A percentile compares a stretch with the other conserved stretches of the same genome.
phyloP scores from a whole-genome alignment of 2,797 vertebrate genomes.

The Coranthus polyacanthus region DNA sequence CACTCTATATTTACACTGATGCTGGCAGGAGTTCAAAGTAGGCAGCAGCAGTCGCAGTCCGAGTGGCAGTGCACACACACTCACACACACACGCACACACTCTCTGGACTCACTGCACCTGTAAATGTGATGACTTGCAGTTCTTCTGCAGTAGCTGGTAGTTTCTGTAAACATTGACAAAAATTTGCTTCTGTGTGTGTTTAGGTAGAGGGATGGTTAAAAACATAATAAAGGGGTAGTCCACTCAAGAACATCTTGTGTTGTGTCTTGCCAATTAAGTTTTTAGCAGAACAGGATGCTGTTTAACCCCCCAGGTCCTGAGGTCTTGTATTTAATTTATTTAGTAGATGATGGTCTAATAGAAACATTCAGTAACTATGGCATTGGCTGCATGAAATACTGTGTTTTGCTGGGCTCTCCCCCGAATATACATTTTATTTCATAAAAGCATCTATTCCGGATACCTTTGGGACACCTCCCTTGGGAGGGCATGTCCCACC shows the following conservation, averaged over 20 bases:
- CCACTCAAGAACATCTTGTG: not conserved
- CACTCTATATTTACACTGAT: conserved; percentile 79
- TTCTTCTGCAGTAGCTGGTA: conserved; percentile 70
- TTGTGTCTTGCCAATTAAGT: not conserved
- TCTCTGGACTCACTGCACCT: conserved; percentile 71
- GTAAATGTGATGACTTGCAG: conserved; percentile 84
- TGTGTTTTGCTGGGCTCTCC: too few species aligned
- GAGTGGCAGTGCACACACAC: conserved; percentile 68
- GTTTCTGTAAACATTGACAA: conserved; percentile 47
- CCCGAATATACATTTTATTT: not conserved
- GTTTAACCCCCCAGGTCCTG: conserved; percentile 2
- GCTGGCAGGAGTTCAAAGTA: conserved; percentile 80
- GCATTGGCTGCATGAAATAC: too few species aligned
- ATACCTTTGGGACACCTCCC: too few species aligned
- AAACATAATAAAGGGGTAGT: not conserved
- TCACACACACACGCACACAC: too few species aligned
- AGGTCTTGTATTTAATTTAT: not conserved
- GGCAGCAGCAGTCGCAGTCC: conserved; percentile 51
- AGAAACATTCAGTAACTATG: not conserved
- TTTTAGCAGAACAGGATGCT: conserved; percentile 1
- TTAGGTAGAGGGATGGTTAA: not conserved
- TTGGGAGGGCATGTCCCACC: too few species aligned
- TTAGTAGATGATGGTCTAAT: not conserved
- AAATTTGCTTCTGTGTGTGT: conserved; percentile 10
- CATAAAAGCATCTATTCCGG: too few species aligned